Percentiles rank a stretch among this genome's conserved stretches.
These are phyloP conservation scores for Pseudochirops corinnae DNA, from an alignment of 2,797 vertebrate genomes.

Conservation along the genomic window DNA sequence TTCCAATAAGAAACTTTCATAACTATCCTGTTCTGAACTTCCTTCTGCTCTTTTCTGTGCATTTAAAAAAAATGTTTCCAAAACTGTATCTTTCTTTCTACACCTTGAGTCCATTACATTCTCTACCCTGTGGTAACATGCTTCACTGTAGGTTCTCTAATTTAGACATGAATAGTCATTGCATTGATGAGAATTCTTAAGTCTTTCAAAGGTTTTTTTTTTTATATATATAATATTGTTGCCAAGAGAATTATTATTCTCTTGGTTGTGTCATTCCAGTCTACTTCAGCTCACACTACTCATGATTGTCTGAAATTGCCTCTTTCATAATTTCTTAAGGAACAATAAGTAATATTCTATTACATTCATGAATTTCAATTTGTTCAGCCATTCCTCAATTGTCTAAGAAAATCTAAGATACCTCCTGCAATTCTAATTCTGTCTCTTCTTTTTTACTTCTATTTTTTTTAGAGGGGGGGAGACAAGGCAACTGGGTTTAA, in stretches of 20 bases:
- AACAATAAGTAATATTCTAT: background rate
- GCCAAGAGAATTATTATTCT: background rate
- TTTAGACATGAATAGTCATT: background rate
- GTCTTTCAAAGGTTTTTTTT: background rate
- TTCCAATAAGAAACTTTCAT: background rate
- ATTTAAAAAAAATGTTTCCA: background rate
- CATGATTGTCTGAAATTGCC: rapidly evolving
- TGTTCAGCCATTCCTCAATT: background rate
- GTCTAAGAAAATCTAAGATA: background rate
- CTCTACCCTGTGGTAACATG: background rate
- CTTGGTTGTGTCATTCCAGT: constrained; percentile 33
- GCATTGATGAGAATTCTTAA: background rate
- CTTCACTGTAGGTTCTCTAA: background rate
- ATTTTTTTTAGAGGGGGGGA: too few relatives aligned
- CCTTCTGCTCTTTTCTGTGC: background rate
- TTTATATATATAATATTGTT: background rate
- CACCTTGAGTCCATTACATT: background rate
- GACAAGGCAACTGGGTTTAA: too few relatives aligned
- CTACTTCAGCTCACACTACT: constrained; percentile 27
- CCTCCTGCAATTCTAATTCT: background rate
- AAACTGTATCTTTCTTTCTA: background rate
- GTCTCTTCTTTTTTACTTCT: background rate
- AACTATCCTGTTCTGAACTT: background rate
- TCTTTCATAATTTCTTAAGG: constrained; percentile 6
- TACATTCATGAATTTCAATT: background rate